Percentiles rank a stretch among this genome's conserved stretches.
phyloP scores from a whole-genome alignment of 2,888 invertebrate genomes.

The Sepioteuthis lessoniana region DNA sequence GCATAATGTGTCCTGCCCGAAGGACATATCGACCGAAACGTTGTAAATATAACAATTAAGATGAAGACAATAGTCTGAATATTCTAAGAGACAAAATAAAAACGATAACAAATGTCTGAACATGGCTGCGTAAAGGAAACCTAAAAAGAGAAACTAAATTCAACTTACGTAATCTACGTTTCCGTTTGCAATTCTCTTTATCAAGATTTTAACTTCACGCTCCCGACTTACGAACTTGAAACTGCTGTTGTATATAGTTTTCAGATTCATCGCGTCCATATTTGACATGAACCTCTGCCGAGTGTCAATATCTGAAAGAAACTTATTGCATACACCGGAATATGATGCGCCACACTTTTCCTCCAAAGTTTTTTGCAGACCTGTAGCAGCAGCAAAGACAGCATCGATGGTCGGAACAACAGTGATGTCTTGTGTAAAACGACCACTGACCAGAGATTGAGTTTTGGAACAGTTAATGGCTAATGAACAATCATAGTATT shows the following conservation, averaged over 20 bases:
- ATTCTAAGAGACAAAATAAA: no score
- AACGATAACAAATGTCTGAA: no score
- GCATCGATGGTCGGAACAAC: constrained; percentile 74
- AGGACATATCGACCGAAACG: no score
- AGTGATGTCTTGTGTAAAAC: constrained; percentile 63
- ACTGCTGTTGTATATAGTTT: constrained; percentile 57
- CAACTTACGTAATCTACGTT: background rate
- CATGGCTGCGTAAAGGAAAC: no score
- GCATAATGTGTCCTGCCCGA: no score
- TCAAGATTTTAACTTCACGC: constrained; percentile 45
- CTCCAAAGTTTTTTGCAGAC: constrained; percentile 68
- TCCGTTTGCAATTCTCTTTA: background rate
- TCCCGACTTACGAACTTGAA: constrained; percentile 66
- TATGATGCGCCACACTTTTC: constrained; percentile 65
- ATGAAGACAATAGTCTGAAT: no score
- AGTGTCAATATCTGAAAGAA: constrained; percentile 58
- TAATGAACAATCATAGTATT: constrained; percentile 60
- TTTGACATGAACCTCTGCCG: constrained; percentile 57
- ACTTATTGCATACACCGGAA: constrained; percentile 60
- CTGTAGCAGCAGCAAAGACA: constrained; percentile 74
- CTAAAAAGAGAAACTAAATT: background rate
- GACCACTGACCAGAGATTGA: constrained; percentile 34
- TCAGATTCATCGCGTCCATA: constrained; percentile 62
- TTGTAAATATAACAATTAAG: no score
- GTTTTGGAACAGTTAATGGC: constrained; percentile 51